phyloP scores from a whole-genome alignment of 1,140 invertebrate species.

The Teleopsis dalmanni region DNA sequence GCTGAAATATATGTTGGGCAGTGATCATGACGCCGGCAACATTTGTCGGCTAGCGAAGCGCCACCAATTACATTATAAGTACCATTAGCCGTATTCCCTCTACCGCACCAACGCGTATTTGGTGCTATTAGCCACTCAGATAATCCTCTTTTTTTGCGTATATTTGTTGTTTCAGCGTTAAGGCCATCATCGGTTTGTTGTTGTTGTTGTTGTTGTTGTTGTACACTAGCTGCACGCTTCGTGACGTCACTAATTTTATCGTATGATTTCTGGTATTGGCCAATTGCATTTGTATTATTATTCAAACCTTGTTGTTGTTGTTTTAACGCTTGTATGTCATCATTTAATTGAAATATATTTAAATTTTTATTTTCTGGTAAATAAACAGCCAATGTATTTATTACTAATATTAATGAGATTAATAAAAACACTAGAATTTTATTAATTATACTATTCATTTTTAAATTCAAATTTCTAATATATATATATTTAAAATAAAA shows the following conservation, averaged over 20 bases:
- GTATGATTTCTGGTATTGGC: conserved; percentile 26
- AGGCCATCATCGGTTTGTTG: background rate
- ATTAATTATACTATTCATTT: too few relatives aligned
- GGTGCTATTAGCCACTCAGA: conserved; percentile 59
- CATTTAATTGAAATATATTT: too few relatives aligned
- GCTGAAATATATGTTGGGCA: conserved; percentile 61
- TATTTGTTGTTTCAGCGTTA: background rate
- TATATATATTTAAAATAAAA: too few relatives aligned
- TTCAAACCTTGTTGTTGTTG: too few relatives aligned
- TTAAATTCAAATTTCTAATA: too few relatives aligned
- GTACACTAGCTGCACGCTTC: background rate
- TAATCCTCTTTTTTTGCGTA: conserved; percentile 45
- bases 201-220: background rate
- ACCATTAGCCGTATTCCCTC: conserved; percentile 57
- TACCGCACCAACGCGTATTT: conserved; percentile 80
- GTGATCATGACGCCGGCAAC: conserved; percentile 75
- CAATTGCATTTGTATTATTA: too few relatives aligned
- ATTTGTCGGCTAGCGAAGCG: conserved; percentile 61
- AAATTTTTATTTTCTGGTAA: too few relatives aligned
- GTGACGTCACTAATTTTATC: conserved; percentile 17
- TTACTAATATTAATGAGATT: too few relatives aligned
- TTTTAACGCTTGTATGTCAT: too few relatives aligned
- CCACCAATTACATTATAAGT: conserved; percentile 63
- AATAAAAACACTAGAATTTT: too few relatives aligned
- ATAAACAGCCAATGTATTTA: too few relatives aligned